Evolutionary conservation across 2,888 invertebrate genomes (phyloP).

Genomic region (Linyphia triangularis): DNA sequence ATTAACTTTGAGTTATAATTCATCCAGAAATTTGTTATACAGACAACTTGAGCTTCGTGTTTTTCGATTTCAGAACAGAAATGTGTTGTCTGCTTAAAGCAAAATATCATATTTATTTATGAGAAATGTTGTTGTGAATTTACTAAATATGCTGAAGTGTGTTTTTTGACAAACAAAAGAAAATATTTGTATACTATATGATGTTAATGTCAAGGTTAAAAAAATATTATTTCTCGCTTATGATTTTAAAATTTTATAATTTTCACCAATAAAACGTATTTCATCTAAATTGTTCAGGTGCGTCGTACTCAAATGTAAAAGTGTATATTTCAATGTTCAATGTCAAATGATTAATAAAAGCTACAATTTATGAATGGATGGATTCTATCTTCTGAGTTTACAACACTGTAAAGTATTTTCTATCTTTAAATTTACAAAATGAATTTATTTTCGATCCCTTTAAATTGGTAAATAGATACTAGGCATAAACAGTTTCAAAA

Average conservation of each 20-base stretch:
- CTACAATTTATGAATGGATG: constrained; percentile 42
- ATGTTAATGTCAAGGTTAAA: background rate
- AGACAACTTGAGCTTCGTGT: background rate
- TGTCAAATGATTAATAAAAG: constrained; percentile 68
- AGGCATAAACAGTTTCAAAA: too few relatives aligned
- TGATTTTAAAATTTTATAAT: background rate
- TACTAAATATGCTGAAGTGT: background rate
- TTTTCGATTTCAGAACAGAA: background rate
- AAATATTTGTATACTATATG: background rate
- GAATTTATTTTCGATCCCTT: too few relatives aligned
- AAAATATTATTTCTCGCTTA: background rate
- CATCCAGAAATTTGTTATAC: background rate
- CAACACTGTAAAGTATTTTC: too few relatives aligned
- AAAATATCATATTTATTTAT: too few relatives aligned
- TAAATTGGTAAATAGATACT: too few relatives aligned
- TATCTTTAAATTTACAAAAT: too few relatives aligned
- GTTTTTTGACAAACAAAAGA: background rate
- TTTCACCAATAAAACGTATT: background rate
- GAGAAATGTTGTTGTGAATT: background rate
- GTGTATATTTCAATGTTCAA: constrained; percentile 56
- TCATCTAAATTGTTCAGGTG: background rate
- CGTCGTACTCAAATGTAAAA: constrained; percentile 21
- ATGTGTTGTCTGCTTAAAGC: background rate
- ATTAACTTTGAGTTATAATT: background rate
- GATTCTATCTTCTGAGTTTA: too few relatives aligned